These are phyloP conservation scores for Acanthaster planci DNA, from an alignment of 35 echinoderm and acorn worm genomes.

Conservation along the genomic window DNA sequence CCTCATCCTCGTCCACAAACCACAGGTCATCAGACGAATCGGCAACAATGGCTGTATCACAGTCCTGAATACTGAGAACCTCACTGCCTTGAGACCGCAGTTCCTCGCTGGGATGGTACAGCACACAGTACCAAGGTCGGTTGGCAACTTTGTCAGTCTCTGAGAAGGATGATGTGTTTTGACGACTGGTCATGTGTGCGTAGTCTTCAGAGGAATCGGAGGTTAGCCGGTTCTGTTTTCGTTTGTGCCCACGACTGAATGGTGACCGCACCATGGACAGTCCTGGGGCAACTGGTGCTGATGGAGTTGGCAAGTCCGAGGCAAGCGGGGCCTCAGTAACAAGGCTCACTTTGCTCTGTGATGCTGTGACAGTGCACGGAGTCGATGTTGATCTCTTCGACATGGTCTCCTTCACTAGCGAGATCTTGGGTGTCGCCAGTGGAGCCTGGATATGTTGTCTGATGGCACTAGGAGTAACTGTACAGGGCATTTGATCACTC, in stretches of 20 bases:
- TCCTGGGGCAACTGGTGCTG: no score
- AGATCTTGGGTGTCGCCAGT: not conserved
- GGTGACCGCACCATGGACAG: no score
- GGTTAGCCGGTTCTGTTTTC: not conserved
- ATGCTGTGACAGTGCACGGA: not conserved
- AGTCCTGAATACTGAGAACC: slow-evolving; percentile 79
- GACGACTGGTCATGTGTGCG: not conserved
- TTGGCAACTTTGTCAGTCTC: not conserved
- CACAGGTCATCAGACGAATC: slow-evolving; percentile 95
- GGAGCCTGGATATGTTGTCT: not conserved
- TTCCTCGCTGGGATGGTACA: slow-evolving; percentile 60
- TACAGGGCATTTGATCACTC: not conserved
- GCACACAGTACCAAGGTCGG: slow-evolving; percentile 66
- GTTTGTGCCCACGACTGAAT: no score
- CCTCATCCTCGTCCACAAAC: slow-evolving; percentile 92
- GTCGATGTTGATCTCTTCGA: not conserved
- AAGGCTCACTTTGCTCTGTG: not conserved
- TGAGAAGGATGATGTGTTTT: not conserved
- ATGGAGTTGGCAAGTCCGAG: no score
- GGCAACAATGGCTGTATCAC: slow-evolving; percentile 71
- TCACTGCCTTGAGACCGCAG: slow-evolving; percentile 80
- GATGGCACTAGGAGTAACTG: not conserved
- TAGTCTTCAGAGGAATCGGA: slow-evolving; percentile 34
- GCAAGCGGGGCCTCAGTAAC: not conserved
- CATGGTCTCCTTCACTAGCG: not conserved